Conservation (phyloP, 2,113 vertebrate genomes). For the Lagenorhynchus albirostris region DNA sequence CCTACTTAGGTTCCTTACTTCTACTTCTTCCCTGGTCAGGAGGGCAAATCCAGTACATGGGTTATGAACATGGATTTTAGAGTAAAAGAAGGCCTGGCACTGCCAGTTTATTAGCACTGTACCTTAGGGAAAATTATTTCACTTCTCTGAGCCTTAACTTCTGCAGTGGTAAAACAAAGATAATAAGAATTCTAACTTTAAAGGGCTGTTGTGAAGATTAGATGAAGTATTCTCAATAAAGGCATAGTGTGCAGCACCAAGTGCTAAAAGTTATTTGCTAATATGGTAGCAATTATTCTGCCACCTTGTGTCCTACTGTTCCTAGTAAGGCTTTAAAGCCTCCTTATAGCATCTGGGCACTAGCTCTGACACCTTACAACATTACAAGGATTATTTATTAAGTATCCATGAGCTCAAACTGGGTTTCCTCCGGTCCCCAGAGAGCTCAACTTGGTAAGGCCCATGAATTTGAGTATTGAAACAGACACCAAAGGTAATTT, state of each 20-base stretch:
- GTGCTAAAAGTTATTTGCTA: background rate
- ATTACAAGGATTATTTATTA: background rate
- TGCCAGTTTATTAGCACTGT: background rate
- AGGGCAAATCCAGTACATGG: background rate
- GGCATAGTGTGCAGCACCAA: background rate
- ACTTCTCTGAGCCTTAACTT: background rate
- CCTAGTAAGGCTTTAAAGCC: background rate
- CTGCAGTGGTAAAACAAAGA: background rate
- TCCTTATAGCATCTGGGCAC: background rate
- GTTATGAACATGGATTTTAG: background rate
- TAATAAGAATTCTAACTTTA: background rate
- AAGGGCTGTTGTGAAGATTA: background rate
- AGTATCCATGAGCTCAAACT: background rate
- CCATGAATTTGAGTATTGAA: background rate
- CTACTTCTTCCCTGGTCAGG: background rate
- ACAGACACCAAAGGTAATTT: conserved; percentile 14
- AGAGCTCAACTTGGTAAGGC: background rate
- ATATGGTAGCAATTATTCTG: background rate
- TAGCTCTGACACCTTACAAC: background rate
- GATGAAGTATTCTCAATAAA: conserved; percentile 19
- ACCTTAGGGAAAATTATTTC: background rate
- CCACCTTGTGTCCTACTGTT: background rate
- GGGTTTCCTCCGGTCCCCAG: background rate
- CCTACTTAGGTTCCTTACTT: background rate
- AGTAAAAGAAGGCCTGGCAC: background rate